phyloP scores from a whole-genome alignment of 2,113 vertebrate species.

The Lampris megalopsis region DNA sequence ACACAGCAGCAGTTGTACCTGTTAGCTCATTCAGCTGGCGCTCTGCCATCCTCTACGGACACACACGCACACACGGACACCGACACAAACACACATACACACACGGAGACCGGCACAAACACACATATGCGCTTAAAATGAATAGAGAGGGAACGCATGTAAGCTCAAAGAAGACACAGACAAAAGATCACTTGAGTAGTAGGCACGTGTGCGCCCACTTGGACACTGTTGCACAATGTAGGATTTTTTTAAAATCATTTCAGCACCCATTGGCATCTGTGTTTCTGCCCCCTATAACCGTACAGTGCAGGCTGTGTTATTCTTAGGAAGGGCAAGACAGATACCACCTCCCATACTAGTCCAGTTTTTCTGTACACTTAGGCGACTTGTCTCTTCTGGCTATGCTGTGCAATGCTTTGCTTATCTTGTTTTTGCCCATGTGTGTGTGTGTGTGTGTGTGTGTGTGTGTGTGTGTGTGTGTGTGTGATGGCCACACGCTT shows the following conservation, averaged over 20 bases:
- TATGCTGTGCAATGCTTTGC: slow-evolving; percentile 22
- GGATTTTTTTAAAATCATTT: background rate
- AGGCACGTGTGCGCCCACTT: no score
- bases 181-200: no score
- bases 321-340: slow-evolving; percentile 2
- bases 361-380: slow-evolving; percentile 32
- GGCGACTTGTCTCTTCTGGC: slow-evolving; percentile 29
- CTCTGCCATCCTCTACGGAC: background rate
- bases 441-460: background rate
- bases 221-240: background rate
- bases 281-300: background rate
- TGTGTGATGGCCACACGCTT: background rate
- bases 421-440: background rate
- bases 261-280: background rate
- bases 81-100: background rate
- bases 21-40: background rate
- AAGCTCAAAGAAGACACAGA: no score
- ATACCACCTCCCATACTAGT: slow-evolving; percentile 30
- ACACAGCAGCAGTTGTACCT: background rate
- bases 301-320: slow-evolving; percentile 14
- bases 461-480: background rate
- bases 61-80: background rate
- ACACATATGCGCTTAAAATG: background rate
- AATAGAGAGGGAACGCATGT: background rate
- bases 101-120: background rate